These are phyloP conservation scores for Trissolcus japonicus DNA, from an alignment of 2,888 invertebrate species.

Conservation along the genomic window DNA sequence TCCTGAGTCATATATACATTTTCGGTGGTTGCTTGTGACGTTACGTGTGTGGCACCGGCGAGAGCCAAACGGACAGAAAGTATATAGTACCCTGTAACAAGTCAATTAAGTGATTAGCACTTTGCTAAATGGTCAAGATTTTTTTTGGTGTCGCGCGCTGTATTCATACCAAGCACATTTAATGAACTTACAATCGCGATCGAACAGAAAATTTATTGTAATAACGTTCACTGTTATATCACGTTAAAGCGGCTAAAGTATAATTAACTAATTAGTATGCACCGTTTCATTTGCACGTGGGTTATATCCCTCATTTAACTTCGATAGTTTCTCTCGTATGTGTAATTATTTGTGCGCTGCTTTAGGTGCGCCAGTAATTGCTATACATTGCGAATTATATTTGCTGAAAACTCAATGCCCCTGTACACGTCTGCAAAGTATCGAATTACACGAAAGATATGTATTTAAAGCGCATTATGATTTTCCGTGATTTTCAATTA, in stretches of 20 bases:
- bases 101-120: conserved; percentile 31
- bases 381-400: conserved; percentile 55
- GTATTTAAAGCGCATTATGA: conserved; percentile 38
- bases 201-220: conserved; percentile 32
- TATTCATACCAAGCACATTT: conserved; percentile 9
- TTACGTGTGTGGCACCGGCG: too few relatives aligned
- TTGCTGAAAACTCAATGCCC: conserved; percentile 45
- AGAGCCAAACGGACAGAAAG: background rate
- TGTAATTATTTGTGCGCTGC: conserved; percentile 56
- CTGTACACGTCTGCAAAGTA: conserved; percentile 2
- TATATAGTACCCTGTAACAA: background rate
- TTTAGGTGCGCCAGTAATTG: conserved; percentile 50
- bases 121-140: conserved; percentile 4
- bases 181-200: conserved; percentile 38
- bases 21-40: too few relatives aligned
- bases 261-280: conserved; percentile 58
- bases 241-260: conserved; percentile 38
- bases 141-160: background rate
- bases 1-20: background rate
- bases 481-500: conserved; percentile 36
- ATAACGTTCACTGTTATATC: conserved; percentile 48
- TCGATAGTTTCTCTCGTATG: conserved; percentile 55
- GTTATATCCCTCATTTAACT: conserved; percentile 57
- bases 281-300: conserved; percentile 54
- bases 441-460: conserved; percentile 24